Base-by-base conservation (phyloP, 2,113 vertebrate genomes). In the Dipodomys merriami region DNA sequence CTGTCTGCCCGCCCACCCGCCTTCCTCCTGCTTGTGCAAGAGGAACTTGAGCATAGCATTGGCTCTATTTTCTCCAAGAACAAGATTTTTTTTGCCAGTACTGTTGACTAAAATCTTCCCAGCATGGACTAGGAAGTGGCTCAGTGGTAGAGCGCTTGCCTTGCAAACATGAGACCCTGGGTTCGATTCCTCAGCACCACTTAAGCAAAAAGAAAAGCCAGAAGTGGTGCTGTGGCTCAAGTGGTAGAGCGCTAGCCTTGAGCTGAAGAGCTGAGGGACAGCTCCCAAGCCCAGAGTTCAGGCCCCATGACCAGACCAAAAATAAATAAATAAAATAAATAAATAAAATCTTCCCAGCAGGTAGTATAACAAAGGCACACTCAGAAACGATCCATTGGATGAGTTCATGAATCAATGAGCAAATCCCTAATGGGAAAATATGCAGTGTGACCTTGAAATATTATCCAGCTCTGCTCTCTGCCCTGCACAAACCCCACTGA, bases 361-460 rank as follows among this genome's bases (percentile, higher is more conserved):
- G 49, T 49, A 49, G 49, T 9, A 49, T 9, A 49, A 49, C 12
- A 49, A 49, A 49, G 10, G 49, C 49, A 49, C 49, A 49, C 49
- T 71, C 80, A n/a, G 29, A n/a, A 94, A n/a, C 49, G 33, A 82
- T 73, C 46, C 86, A 22, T 46, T 82, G 27, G 93, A n/a, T 84
- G 46, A 79, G 22, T 83, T 15, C 71, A 72, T 44, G 19, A 88
- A 72, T 71, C 18, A 83, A 78, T 49, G 62, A 78, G 30, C 69
- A 18, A 77, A 86, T 9, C 23, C 4, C 25, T 49, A 76, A 83
- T 1, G 68, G 53, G 82, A 96, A 62, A 4, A 67, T 85, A 6
- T 11, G 13, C 44, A 39, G 20, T 46, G 18, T 72, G 81, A 87
- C 33, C 46, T 86, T 82, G 73, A 72, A 83, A 93, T 60, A 39